phyloP scores from a whole-genome alignment of 2,888 invertebrate genomes.

The Oasisia sp. region DNA sequence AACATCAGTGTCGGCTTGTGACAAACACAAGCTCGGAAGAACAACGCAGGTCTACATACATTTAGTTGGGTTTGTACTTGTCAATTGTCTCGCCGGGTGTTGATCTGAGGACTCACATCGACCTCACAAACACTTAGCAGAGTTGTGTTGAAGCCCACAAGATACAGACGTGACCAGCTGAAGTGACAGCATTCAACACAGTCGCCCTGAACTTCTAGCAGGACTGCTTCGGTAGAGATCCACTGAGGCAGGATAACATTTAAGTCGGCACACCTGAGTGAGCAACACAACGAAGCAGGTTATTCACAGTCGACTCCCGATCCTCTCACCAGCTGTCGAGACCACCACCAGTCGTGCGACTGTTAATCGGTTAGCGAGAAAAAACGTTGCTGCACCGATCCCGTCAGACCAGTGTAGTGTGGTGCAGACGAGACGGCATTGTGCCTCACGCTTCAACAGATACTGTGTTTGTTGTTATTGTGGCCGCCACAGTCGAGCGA shows the following conservation, averaged over 20 bases:
- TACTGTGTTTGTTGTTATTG: slow-evolving; percentile 9
- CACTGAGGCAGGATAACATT: background rate
- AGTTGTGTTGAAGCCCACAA: background rate
- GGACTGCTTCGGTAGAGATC: background rate
- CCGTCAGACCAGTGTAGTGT: background rate
- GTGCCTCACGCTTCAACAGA: background rate
- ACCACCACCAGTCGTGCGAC: background rate
- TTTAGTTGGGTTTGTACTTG: background rate
- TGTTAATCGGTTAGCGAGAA: background rate
- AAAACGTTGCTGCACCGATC: background rate
- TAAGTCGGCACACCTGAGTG: background rate
- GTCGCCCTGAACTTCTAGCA: background rate
- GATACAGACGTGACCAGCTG: background rate
- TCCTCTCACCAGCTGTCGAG: background rate
- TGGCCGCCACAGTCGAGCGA: background rate
- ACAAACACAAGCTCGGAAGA: background rate
- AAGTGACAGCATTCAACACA: background rate
- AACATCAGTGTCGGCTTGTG: background rate
- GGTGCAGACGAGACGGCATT: background rate
- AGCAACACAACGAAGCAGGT: background rate
- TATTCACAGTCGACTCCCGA: background rate
- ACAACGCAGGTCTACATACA: background rate
- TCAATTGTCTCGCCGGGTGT: background rate
- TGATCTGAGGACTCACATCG: background rate
- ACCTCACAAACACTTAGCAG: background rate